Evolutionary conservation across 2,888 invertebrate genomes (phyloP).

Genomic region (Venusia cambrica): DNA sequence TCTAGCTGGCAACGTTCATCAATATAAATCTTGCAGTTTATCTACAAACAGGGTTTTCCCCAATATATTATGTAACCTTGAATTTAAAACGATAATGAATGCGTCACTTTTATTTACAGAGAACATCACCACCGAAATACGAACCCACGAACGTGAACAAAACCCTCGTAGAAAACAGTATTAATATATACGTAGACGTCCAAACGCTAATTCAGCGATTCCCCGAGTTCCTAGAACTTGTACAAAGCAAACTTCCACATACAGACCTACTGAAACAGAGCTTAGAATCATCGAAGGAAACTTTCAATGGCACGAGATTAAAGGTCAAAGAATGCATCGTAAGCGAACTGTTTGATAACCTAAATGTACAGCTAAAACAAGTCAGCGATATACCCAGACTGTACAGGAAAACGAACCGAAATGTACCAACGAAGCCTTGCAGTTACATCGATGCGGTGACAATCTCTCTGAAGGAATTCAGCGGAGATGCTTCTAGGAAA

Average conservation of each 20-base stretch:
- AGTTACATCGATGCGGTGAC: conserved; percentile 87
- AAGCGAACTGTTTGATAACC: conserved; percentile 59
- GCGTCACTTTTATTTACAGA: conserved; percentile 46
- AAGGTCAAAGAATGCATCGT: conserved; percentile 65
- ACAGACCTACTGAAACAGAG: conserved; percentile 51
- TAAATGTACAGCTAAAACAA: conserved; percentile 85
- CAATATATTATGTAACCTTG: not conserved
- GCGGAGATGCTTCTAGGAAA: conserved; percentile 62
- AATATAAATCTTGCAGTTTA: too few species aligned
- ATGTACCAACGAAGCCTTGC: conserved; percentile 90
- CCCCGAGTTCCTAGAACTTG: conserved; percentile 51
- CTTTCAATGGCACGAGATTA: conserved; percentile 45
- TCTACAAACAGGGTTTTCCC: conserved; percentile 7
- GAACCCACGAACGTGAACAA: conserved; percentile 58
- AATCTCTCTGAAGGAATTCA: conserved; percentile 82
- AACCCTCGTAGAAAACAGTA: conserved; percentile 58
- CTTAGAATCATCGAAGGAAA: conserved; percentile 49
- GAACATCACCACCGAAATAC: conserved; percentile 43
- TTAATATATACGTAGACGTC: conserved; percentile 60
- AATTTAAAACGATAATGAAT: conserved; percentile 3
- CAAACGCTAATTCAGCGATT: conserved; percentile 50
- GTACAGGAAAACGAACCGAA: conserved; percentile 95
- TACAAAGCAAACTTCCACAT: conserved; percentile 48
- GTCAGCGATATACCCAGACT: conserved; percentile 96
- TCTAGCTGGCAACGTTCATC: conserved; percentile 2